These are phyloP conservation scores for Prionailurus bengalensis DNA, from an alignment of 2,113 vertebrate genomes.

Conservation along the genomic window DNA sequence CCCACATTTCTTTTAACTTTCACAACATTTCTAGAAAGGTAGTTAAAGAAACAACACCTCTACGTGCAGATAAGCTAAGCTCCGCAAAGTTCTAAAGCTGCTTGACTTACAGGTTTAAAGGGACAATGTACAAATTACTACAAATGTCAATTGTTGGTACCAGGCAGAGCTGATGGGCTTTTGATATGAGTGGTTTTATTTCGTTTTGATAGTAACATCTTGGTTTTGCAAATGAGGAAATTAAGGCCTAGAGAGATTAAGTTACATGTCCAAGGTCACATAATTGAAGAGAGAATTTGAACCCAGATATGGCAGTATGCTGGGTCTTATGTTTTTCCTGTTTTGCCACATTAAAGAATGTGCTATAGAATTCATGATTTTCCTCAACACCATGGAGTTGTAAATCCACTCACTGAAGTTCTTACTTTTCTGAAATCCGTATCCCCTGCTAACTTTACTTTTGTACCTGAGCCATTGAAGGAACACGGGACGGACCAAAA, in stretches of 20 bases:
- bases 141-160: background rate
- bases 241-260: background rate
- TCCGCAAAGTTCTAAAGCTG: background rate
- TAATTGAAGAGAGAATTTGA: background rate
- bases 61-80: too few species aligned
- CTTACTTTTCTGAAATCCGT: background rate
- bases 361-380: rapidly evolving
- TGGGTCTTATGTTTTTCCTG: rapidly evolving
- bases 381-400: background rate
- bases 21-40: too few species aligned
- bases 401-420: background rate
- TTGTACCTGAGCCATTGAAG: background rate
- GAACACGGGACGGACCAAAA: background rate
- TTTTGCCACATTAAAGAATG: background rate
- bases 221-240: background rate
- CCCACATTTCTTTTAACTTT: background rate
- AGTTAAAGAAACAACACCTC: background rate
- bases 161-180: background rate
- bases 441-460: background rate
- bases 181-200: background rate
- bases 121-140: background rate
- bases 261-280: background rate
- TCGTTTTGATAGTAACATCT: background rate
- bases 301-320: rapidly evolving
- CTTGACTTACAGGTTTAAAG: background rate